A percentile compares a stretch with the other conserved stretches of the same genome.
phyloP scores from a whole-genome alignment of 2,113 vertebrate genomes.

The Gasterosteus aculeatus region DNA sequence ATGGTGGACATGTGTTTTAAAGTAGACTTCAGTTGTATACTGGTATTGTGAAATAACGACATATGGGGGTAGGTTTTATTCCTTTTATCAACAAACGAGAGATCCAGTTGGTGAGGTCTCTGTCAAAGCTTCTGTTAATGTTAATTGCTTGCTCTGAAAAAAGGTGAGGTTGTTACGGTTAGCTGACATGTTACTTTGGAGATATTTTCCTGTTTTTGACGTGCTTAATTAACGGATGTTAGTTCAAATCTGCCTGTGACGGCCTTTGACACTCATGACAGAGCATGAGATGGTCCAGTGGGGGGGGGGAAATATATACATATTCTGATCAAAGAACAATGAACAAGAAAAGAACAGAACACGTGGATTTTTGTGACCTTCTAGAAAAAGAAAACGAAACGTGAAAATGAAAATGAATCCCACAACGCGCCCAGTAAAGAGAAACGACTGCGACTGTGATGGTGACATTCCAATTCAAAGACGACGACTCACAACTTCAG shows the following conservation, averaged over 20 bases:
- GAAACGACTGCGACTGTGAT: conserved; percentile 59
- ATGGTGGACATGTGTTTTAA: conserved; percentile 25
- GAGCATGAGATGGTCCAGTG: conserved; percentile 15
- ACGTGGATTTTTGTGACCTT: conserved; percentile 25
- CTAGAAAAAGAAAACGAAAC: not conserved
- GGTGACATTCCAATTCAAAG: conserved; percentile 78
- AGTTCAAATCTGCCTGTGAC: conserved; percentile 69
- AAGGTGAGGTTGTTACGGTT: conserved; percentile 20
- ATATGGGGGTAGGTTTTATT: not conserved
- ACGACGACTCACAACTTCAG: conserved; percentile 57
- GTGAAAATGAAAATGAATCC: conserved; percentile 46
- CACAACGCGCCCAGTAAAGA: conserved; percentile 34
- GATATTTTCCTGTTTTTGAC: conserved; percentile 28
- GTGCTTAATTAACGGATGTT: conserved; percentile 51
- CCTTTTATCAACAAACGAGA: not conserved
- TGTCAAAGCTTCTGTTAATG: conserved; percentile 30
- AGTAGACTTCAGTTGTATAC: conserved; percentile 37
- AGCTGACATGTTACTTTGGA: conserved; percentile 30
- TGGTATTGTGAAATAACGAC: conserved; percentile 42
- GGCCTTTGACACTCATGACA: conserved; percentile 64
- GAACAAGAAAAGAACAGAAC: not conserved
- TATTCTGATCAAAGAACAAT: conserved; percentile 29
- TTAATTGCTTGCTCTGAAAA: conserved; percentile 28
- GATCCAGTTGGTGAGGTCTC: conserved; percentile 8
- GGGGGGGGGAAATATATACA: not conserved